Conservation (phyloP, 1,140 invertebrate species). For the Zaprionus ornatus region DNA sequence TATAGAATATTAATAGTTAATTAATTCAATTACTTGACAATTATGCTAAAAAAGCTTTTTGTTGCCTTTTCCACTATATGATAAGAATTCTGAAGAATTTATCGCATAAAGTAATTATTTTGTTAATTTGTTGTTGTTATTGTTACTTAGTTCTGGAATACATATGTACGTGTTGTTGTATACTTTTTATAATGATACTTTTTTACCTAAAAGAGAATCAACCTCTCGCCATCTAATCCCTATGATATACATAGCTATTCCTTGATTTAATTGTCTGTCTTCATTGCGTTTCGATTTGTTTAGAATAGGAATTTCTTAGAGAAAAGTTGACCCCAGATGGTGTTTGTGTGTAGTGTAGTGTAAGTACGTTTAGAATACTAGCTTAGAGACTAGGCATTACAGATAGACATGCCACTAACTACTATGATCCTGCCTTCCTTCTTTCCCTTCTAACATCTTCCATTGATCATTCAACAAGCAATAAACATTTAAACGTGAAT, state of each 20-base stretch:
- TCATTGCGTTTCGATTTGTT: background rate
- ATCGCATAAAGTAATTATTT: conserved; percentile 17
- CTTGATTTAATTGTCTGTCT: background rate
- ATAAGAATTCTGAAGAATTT: conserved; percentile 27
- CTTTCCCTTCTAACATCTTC: background rate
- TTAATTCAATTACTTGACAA: conserved; percentile 23
- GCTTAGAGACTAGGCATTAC: conserved; percentile 29
- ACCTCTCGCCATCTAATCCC: background rate
- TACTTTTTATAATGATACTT: background rate
- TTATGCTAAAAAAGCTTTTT: conserved; percentile 32
- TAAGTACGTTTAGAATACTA: conserved; percentile 26
- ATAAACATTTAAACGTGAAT: conserved; percentile 69
- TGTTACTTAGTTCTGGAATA: conserved; percentile 16
- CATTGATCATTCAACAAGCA: conserved; percentile 50
- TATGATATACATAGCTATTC: background rate
- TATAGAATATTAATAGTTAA: conserved; percentile 8
- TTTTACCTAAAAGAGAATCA: background rate
- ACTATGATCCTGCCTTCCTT: conserved; percentile 12
- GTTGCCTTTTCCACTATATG: conserved; percentile 4
- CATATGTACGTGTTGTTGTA: conserved; percentile 5
- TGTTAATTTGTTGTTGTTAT: background rate
- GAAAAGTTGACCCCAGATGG: background rate
- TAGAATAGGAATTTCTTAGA: background rate
- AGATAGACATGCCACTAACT: conserved; percentile 30
- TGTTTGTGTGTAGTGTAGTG: background rate